Evolutionary conservation across 2,797 vertebrate genomes (phyloP).

Genomic region (Arrhamphus sclerolepis): DNA sequence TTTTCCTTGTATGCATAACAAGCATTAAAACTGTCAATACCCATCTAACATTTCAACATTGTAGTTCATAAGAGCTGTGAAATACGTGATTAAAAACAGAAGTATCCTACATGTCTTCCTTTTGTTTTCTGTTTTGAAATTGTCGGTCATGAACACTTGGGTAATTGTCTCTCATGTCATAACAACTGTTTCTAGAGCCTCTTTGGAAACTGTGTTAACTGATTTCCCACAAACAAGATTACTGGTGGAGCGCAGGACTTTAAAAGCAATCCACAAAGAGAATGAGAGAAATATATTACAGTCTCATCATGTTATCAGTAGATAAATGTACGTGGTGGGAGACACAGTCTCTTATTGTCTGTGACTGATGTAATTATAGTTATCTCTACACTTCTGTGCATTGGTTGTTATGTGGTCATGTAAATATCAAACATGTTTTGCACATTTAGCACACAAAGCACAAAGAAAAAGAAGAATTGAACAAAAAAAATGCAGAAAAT

Average conservation of each 20-base stretch:
- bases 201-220: constrained; percentile 5
- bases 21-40: neutral
- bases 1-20: neutral
- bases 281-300: neutral
- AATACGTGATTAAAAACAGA: neutral
- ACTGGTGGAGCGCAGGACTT: neutral
- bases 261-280: constrained; percentile 2
- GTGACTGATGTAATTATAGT: neutral
- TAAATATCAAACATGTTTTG: too few species aligned
- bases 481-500: too few species aligned
- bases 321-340: neutral
- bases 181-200: constrained; percentile 16
- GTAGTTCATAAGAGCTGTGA: neutral
- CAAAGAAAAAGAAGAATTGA: too few species aligned
- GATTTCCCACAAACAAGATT: neutral
- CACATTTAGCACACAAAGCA: too few species aligned
- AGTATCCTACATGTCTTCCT: neutral
- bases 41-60: neutral
- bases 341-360: neutral
- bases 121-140: constrained; percentile 34
- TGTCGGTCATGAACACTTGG: constrained; percentile 19
- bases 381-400: neutral
- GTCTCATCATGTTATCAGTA: neutral
- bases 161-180: constrained; percentile 32
- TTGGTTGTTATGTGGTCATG: neutral